Evolutionary conservation across 1,140 invertebrate species (phyloP), one percentile per base, ranked within the genome.

Genomic region (Bradynema listronoti): DNA sequence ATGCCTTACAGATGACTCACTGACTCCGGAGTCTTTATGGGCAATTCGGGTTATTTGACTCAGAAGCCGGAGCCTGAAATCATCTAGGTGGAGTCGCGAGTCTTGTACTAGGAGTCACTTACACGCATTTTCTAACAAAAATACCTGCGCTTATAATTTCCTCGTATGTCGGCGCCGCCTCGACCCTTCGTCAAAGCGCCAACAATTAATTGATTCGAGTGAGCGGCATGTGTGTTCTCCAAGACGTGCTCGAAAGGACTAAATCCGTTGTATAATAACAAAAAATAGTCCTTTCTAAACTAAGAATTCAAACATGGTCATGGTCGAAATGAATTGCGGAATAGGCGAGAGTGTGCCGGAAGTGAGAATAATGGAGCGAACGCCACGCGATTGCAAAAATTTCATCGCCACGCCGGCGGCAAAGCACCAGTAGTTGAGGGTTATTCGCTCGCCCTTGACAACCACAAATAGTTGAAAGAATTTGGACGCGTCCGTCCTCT

Each of bases 271-370:
- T 5, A 5, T 55, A 14, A 50, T 2, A 11, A 67, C 19, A 41
- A 63, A 30, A 11, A 19, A 11, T 39, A 11, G 36, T 39, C 19
- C 11, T 39, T 11, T 11, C 34, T 4, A 22, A 25, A 24, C 56
- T 16, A 19, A 54, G 7, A 47, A 41, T 30, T 16, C 33, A 19
- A 67, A 83, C 80, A 84, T 81, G 60, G 83, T 87, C 66, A 97
- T 84, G 82, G 96, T 91, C 11, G 86, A 85, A 68, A 89, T 88
- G 33, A 96, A 85, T 5, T 90, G 88, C 68, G 86, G 85, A 1
- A 98, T 79, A 0, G 94, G 94, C 7, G 91, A 88, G 45, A 98
- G 81, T 5, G 94, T 98, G 54, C 94, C 94, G 83, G 91, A 95
- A 1, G 94, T 95, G 47, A 98, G 81, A 59, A 98, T 89, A 14